phyloP scores from a whole-genome alignment of 2,888 invertebrate genomes.

The Unio delphinus region DNA sequence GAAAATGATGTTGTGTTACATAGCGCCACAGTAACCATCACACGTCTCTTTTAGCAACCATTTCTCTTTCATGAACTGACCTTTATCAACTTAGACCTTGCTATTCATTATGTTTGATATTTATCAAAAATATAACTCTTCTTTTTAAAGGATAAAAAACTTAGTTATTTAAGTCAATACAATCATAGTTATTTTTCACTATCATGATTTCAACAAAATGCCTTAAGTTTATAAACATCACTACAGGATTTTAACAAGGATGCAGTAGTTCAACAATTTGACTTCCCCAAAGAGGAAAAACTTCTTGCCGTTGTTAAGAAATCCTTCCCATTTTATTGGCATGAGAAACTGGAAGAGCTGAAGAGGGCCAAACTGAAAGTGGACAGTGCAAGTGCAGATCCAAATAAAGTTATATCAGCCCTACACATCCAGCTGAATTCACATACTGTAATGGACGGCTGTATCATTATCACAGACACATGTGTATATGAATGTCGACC shows the following conservation, averaged over 20 bases:
- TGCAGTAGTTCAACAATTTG: constrained; percentile 76
- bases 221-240: constrained; percentile 5
- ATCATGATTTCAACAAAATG: background rate
- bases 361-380: constrained; percentile 10
- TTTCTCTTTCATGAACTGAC: too few relatives aligned
- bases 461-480: constrained; percentile 77
- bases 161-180: too few relatives aligned
- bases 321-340: constrained; percentile 67
- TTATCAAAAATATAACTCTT: too few relatives aligned
- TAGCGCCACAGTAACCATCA: too few relatives aligned
- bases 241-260: constrained; percentile 77
- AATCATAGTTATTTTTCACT: too few relatives aligned
- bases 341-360: constrained; percentile 51
- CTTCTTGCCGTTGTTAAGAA: constrained; percentile 74
- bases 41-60: too few relatives aligned
- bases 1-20: too few relatives aligned
- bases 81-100: too few relatives aligned
- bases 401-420: constrained; percentile 26
- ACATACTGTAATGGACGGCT: constrained; percentile 70
- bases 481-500: constrained; percentile 77
- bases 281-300: constrained; percentile 74
- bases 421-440: constrained; percentile 51
- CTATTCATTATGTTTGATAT: too few relatives aligned
- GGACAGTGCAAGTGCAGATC: constrained; percentile 11
- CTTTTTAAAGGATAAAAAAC: too few relatives aligned